phyloP scores from a whole-genome alignment of 2,113 vertebrate species.

The Ursus arctos region DNA sequence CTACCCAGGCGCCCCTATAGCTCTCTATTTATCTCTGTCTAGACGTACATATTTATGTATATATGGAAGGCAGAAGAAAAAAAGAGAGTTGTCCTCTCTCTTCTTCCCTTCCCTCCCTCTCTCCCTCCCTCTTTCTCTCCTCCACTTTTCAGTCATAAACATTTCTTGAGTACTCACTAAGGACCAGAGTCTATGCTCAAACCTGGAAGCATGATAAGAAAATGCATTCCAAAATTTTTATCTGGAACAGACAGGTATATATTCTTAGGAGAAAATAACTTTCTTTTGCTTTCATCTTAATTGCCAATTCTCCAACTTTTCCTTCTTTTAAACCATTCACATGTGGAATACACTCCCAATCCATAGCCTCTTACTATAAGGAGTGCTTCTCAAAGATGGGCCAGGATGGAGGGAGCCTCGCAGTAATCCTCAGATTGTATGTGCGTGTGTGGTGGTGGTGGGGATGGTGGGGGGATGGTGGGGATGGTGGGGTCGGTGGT shows the following conservation, averaged over 20 bases:
- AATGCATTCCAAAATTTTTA: not conserved
- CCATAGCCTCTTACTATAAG: not conserved
- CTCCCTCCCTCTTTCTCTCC: not conserved
- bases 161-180: not conserved
- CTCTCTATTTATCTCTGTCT: not conserved
- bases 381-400: not conserved
- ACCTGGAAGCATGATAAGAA: not conserved
- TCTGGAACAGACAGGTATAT: not conserved
- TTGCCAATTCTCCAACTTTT: not conserved
- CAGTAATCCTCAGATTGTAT: not conserved
- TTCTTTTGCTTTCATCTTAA: not conserved
- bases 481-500: accelerated
- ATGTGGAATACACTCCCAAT: not conserved
- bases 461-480: too few species aligned
- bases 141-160: not conserved
- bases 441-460: not conserved
- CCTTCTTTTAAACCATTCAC: not conserved
- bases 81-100: not conserved
- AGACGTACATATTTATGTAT: not conserved
- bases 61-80: not conserved
- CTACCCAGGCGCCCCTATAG: too few species aligned
- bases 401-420: not conserved
- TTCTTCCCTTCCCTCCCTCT: not conserved
- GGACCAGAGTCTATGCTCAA: not conserved
- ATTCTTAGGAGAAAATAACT: not conserved